Evolutionary conservation across 2,888 invertebrate genomes (phyloP).

Genomic region (Xylophagus ater): DNA sequence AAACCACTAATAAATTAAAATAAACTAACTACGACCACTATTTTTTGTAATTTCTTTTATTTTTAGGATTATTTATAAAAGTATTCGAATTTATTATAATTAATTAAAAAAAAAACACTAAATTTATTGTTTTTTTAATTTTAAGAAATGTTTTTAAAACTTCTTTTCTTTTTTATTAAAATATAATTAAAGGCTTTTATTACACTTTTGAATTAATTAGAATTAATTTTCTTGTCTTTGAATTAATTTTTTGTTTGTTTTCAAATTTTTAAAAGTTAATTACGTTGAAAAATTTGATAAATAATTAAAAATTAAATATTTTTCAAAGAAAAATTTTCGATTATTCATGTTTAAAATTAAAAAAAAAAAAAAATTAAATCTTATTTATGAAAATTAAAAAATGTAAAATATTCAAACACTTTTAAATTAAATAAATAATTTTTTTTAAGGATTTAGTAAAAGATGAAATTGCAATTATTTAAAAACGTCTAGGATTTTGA

Average conservation of each 20-base stretch:
- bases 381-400: no score
- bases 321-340: conserved; percentile 19
- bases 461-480: no score
- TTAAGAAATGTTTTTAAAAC: background rate
- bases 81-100: background rate
- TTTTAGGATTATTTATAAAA: background rate
- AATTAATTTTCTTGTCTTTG: background rate
- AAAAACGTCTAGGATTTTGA: no score
- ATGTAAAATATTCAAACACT: no score
- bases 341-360: conserved; percentile 17
- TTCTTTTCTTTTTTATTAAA: background rate
- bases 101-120: no score
- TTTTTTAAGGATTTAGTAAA: no score
- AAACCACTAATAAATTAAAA: background rate
- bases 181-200: background rate
- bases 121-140: background rate
- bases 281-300: conserved; percentile 20
- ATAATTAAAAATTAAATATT: conserved; percentile 19
- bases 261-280: conserved; percentile 2
- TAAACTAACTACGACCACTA: no score
- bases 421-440: no score
- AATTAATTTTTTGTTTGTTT: background rate
- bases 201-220: background rate
- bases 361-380: no score
- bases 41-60: background rate